Conservation (phyloP, 2,797 vertebrate genomes). For the Phataginus tetradactyla region DNA sequence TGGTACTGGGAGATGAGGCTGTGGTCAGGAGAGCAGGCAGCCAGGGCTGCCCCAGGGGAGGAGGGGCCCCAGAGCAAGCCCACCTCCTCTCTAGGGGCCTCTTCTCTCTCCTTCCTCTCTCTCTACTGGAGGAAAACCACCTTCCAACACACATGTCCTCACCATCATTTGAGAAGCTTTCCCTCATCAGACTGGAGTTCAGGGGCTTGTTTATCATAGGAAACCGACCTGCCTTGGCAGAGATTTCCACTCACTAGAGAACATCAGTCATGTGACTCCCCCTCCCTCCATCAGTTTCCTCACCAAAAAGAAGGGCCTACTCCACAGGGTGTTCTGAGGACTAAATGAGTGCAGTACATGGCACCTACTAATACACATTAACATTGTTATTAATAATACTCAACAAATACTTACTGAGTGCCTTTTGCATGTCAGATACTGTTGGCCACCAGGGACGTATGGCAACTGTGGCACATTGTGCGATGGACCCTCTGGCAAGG, state of each 20-base stretch:
- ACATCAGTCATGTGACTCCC: background rate
- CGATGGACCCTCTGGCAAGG: background rate
- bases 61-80: background rate
- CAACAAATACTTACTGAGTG: background rate
- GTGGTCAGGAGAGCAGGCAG: background rate
- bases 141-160: background rate
- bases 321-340: background rate
- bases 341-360: background rate
- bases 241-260: background rate
- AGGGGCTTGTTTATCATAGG: background rate
- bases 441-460: background rate
- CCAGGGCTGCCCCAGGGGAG: background rate
- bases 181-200: background rate
- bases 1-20: background rate
- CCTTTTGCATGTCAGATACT: background rate
- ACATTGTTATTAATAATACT: background rate
- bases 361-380: background rate
- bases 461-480: background rate
- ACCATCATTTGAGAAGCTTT: background rate
- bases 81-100: background rate
- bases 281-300: background rate
- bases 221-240: background rate
- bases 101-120: background rate
- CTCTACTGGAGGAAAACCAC: background rate
- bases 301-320: background rate